These are phyloP conservation scores for Drosophila neutralis DNA, from an alignment of 2,888 invertebrate species.

Conservation along the genomic window DNA sequence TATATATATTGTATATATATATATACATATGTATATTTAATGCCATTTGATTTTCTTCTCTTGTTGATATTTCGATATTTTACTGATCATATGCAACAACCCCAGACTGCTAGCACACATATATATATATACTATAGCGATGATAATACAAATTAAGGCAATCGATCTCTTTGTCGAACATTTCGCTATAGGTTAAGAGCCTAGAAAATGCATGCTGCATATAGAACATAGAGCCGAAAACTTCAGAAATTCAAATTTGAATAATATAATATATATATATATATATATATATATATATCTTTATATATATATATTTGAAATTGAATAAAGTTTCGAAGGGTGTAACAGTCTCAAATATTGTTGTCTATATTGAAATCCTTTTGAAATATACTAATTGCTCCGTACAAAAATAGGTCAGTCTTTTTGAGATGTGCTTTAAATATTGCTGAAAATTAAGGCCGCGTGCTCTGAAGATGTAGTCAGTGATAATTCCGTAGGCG, in stretches of 20 bases:
- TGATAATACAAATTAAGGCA: background rate
- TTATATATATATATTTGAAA: too few relatives aligned
- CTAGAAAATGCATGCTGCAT: background rate
- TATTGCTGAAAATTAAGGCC: background rate
- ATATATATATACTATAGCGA: background rate
- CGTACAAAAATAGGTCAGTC: background rate
- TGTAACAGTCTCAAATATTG: background rate
- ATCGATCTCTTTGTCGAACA: background rate
- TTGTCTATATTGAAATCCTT: background rate
- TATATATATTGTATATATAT: too few relatives aligned
- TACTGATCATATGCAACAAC: background rate
- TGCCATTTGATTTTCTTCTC: background rate
- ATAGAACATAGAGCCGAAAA: background rate
- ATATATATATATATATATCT: too few relatives aligned
- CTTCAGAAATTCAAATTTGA: background rate
- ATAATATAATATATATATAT: too few relatives aligned
- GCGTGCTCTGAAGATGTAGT: background rate
- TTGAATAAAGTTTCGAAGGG: background rate
- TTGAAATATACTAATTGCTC: background rate
- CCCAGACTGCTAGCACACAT: background rate
- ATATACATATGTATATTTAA: too few relatives aligned
- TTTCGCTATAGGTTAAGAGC: background rate
- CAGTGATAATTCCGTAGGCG: background rate
- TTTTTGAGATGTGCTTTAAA: background rate
- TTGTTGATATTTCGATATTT: background rate